Evolutionary conservation across 2,888 invertebrate genomes (phyloP), one percentile per base, ranked within the genome.

Genomic region (Abscondita cerata): DNA sequence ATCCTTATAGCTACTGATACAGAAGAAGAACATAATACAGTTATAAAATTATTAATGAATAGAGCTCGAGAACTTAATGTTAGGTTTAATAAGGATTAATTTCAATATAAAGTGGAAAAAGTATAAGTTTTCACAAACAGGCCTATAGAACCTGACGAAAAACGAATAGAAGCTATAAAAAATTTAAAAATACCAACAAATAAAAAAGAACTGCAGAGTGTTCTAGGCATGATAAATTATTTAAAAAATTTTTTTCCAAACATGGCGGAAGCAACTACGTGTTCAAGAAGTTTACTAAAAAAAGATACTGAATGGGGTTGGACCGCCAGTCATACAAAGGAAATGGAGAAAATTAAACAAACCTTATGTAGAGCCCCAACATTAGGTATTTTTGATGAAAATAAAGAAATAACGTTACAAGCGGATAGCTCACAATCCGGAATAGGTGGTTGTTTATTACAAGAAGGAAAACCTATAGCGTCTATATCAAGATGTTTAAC

Each of bases 381-480:
- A 36, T 6, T 25, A 25, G 25, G 25, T 4, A 25, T 25, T 25
- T 25, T 25, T 6, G 25, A 25, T 25, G 25, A 25, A 25, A 25
- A 25, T 4, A 25, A 36, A 40, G 13, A 12, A 53, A 53, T 48
- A 11, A 34, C n/a, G 46, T 36, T 60, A 16, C 47, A 48, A 16
- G 18, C 31, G 19, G 55, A 60, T 55, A 50, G 50, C 1, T 56
- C 51, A 16, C 40, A 55, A 19, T 34, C 40, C 20, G 60, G 40
- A 13, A 48, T 75, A n/a, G 77, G 75, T 6, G 69, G 72, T 12
- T 73, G 72, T 3, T 55, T 75, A 5, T 48, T 77, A 3, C 76
- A 76, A 64, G 69, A 77, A 15, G 68, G 66, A n/a, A 68, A 73
- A 40, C 75, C 76, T 1, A 67, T 77, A 6, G 72, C 70, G 9